A percentile compares a stretch with the other conserved stretches of the same genome.
Conservation (phyloP, 1,140 invertebrate genomes). For the Orchesella cincta region DNA sequence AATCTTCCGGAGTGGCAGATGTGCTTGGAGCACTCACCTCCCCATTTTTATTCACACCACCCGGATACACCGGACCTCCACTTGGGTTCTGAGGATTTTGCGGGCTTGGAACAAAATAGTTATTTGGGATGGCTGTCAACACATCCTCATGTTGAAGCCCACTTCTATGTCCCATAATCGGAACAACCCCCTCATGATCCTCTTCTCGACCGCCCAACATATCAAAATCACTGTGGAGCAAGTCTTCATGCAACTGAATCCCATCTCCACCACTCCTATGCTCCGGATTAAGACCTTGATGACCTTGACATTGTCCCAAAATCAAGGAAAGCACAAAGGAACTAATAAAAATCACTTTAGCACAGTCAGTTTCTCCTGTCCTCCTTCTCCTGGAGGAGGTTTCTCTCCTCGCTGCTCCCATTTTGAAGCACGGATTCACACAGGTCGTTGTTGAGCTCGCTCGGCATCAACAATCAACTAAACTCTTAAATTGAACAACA, state of each 20-base stretch:
- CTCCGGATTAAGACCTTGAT: background rate
- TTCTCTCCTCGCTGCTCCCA: no score
- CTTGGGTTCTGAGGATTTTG: background rate
- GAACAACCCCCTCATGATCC: background rate
- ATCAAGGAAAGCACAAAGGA: background rate
- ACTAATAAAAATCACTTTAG: background rate
- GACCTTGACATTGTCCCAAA: conserved; percentile 8
- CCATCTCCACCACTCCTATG: background rate
- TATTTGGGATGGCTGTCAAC: conserved; percentile 1
- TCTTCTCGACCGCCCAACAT: background rate
- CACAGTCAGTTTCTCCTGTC: background rate
- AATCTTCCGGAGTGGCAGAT: background rate
- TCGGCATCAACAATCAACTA: no score
- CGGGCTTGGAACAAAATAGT: conserved; percentile 8
- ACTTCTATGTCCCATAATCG: background rate
- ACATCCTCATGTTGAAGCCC: conserved; percentile 16
- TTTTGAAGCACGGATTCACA: no score
- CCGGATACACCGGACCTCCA: background rate
- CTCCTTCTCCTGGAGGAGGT: background rate
- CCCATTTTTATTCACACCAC: background rate
- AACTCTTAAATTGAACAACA: no score
- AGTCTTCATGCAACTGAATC: no score
- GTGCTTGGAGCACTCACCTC: background rate
- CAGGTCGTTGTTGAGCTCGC: no score
- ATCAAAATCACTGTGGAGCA: no score